Evolutionary conservation across 2,888 invertebrate species (phyloP), one percentile per base, ranked within the genome.

Genomic region (Watsonalla binaria): DNA sequence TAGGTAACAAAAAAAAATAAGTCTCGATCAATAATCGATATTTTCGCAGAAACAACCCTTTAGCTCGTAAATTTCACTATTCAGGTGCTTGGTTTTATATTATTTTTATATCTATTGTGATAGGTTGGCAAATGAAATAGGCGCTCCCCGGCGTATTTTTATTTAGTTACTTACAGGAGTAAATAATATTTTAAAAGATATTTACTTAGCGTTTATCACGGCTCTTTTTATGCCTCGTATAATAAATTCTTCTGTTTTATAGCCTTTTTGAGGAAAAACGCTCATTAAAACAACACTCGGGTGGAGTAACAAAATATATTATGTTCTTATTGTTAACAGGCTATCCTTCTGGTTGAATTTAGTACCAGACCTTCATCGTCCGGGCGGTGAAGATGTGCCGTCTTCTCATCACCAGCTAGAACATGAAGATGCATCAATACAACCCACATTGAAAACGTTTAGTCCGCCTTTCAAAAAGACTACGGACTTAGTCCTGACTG

Each of bases 331-430:
- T 76, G 64, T 78, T 61, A 60, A 65, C 86, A 94, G 95, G 62
- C 92, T 98, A 53, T 98, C 98, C 0, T 97, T 98, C 83, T 99
- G 99, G 99, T 84, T 98, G 56, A 97, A 98, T 76, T 92, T 98
- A 51, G 97, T 99, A 56, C 98, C 98, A 39, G 98, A 98, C 76
- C 92, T 97, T 35, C 97, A 97, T 77, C 94, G 96, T 65, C 96
- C 96, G 0, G 96, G 97, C 6, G 95, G 96, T 6, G 96, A 96
- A 67, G 96, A 96, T 69, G 96, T 97, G 5, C 96, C 96, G 34
- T 92, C 93, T 47, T 94, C 95, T 0, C 96, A 97, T 82, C 98
- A 98, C 80, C 94, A 96, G 62, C 92, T 98, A 1, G 94, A 94
- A 59, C 94, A 95, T 65, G 95, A 96, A 58, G 94, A 94, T 50